Evolutionary conservation across 2,797 vertebrate genomes (phyloP), one percentile per base, ranked within the genome.

Genomic region (Hybognathus amarus): DNA sequence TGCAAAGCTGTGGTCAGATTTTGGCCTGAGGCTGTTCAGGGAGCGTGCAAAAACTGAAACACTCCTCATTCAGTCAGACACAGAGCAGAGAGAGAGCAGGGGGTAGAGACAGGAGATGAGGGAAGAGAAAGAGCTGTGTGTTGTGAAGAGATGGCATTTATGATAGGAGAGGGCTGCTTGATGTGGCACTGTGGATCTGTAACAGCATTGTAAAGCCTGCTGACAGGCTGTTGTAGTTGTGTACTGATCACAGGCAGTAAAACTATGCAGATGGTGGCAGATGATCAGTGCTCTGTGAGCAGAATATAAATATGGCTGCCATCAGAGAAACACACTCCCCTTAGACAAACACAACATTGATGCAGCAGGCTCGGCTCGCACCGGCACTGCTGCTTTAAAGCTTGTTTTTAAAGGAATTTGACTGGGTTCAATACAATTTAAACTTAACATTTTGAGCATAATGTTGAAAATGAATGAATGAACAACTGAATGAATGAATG

Each of bases 181-280:
- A 90, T 88, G 89, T 87, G 84, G 82, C 80, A 75, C 80, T 84
- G 91, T 87, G 89, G 87, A 88, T 85, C 91, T 92, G 93, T 93
- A 94, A 94, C 91, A 91, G 91, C 89, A 92, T 92, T 87, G 92
- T 94, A 93, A 95, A 94, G 90, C 90, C 90, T 91, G 88, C 92
- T 92, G 93, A 94, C 93, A 93, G 88, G 88, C 91, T 90, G 92
- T 93, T 91, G 90, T 91, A 93, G 92, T 91, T 90, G 87, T 89
- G 67, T 88, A 87, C 91, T 94, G 91, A 94, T 94, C 94, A 93
- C 91, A 92, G 91, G 92, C 92, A 92, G 91, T 94, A 93, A 93
- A 93, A 92, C 91, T 91, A 91, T 95, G 93, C 94, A 95, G 94
- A 95, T 94, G 94, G 94, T 91, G 91, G 92, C 92, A 90, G 93